These are phyloP conservation scores for Myrmecobius fasciatus DNA, from an alignment of 2,113 vertebrate species.

Conservation along the genomic window DNA sequence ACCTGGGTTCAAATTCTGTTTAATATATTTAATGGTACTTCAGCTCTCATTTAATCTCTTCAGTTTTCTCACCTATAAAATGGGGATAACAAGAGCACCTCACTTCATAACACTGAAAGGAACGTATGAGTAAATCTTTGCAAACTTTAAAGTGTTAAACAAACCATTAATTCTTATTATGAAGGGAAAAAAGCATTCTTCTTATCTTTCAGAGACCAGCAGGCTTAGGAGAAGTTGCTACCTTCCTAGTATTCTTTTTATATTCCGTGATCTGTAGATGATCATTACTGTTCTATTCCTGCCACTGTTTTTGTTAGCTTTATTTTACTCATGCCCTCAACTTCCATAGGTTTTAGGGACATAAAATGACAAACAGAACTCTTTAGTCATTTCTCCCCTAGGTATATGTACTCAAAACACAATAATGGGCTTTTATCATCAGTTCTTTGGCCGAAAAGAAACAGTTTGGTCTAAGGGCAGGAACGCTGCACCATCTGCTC, in stretches of 20 bases:
- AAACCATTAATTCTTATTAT: not conserved
- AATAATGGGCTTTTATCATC: conserved; percentile 54
- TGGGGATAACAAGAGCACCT: not conserved
- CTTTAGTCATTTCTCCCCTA: conserved; percentile 19
- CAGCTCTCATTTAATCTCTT: not conserved
- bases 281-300: not conserved
- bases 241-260: not conserved
- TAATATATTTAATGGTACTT: not conserved
- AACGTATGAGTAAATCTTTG: not conserved
- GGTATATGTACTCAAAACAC: conserved; percentile 11
- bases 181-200: not conserved
- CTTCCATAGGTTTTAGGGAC: not conserved
- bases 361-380: not conserved
- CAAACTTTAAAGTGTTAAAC: not conserved
- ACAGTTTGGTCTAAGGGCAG: conserved; percentile 36
- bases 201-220: not conserved
- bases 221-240: not conserved
- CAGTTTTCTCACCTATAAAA: not conserved
- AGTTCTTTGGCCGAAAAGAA: conserved; percentile 47
- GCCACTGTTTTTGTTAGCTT: not conserved
- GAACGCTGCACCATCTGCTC: not conserved
- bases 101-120: not conserved
- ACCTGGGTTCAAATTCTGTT: not conserved
- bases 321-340: not conserved
- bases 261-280: not conserved